Base-by-base conservation (phyloP, 2,113 vertebrate species). In the Scytalopus superciliaris region DNA sequence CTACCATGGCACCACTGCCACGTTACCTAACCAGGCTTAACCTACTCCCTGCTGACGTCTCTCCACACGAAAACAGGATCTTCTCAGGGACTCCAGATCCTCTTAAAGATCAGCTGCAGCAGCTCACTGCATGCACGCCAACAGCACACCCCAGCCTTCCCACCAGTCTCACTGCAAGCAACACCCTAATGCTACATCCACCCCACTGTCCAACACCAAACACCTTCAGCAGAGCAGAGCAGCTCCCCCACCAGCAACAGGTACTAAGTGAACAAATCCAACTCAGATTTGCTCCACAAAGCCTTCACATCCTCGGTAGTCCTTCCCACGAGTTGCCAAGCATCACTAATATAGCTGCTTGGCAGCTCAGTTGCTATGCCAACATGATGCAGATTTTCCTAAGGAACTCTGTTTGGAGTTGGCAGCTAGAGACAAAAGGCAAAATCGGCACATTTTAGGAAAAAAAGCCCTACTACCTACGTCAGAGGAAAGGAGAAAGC, bases 321-420 rank as follows among this genome's bases (percentile, higher is more conserved):
- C 63, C 91, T 91, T 85, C 94, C 92, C 64, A 33, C n/a, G 17
- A 93, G 89, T 37, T 91, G 81, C 81, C 49, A 70, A 92, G 87
- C 84, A 76, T 97, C 96, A 74, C 89, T 94, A 25, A 87, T 60
- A 56, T 7, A 47, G 81, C 85, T 13, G 66, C 87, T 80, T 86
- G 95, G 95, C 76, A 87, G 91, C 90, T 35, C 23, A 31, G 98
- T 97, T 97, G 96, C 96, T 89, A 97, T 97, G 97, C 92, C 97
- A 97, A 96, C 97, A n/a, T 87, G 86, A 94, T 77, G 88, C 92
- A 94, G 92, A 94, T 40, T 95, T 97, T 96, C 94, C 95, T 87
- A 86, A 52, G 69, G 96, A 97, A 96, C 97, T 94, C 97, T 81
- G 78, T 80, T 93, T 96, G 35, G 87, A 89, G 85, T 96, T 95